Percentiles rank a stretch among this genome's conserved stretches.
Conservation (phyloP, 2,797 vertebrate species). For the Cyprinella venusta region DNA sequence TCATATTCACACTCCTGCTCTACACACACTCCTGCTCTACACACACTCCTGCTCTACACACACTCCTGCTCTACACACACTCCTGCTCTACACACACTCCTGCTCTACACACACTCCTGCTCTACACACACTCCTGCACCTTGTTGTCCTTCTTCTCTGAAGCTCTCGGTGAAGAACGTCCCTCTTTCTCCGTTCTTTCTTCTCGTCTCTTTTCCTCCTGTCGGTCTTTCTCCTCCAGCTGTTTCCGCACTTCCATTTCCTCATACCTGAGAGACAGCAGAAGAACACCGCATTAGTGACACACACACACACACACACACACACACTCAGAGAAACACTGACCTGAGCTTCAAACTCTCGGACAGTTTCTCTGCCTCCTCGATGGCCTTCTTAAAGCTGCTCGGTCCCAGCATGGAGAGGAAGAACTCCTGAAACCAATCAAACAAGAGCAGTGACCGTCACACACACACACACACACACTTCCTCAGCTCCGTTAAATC, state of each 20-base stretch:
- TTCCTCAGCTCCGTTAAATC: too few relatives aligned
- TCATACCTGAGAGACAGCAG: conserved; percentile 84
- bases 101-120: too few relatives aligned
- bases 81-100: too few relatives aligned
- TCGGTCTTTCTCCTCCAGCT: conserved; percentile 91
- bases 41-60: too few relatives aligned
- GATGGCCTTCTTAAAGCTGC: conserved; percentile 92
- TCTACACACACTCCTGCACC: conserved; percentile 73
- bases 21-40: too few relatives aligned
- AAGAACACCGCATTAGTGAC: background rate
- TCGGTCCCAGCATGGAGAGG: conserved; percentile 88
- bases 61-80: too few relatives aligned
- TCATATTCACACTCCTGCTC: too few relatives aligned
- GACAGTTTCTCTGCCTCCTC: conserved; percentile 98
- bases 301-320: too few relatives aligned
- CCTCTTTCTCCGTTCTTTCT: conserved; percentile 71
- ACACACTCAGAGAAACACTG: conserved; percentile 27
- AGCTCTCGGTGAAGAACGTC: conserved; percentile 73
- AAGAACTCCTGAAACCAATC: conserved; percentile 84
- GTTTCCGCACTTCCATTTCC: conserved; percentile 94
- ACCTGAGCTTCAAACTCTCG: conserved; percentile 97
- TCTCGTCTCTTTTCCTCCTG: conserved; percentile 84
- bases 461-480: background rate
- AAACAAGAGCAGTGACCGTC: background rate
- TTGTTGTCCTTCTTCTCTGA: conserved; percentile 82